A percentile compares a stretch with the other conserved stretches of the same genome.
These are phyloP conservation scores for Eulacestoma nigropectus DNA, from an alignment of 2,113 vertebrate genomes.

Conservation along the genomic window DNA sequence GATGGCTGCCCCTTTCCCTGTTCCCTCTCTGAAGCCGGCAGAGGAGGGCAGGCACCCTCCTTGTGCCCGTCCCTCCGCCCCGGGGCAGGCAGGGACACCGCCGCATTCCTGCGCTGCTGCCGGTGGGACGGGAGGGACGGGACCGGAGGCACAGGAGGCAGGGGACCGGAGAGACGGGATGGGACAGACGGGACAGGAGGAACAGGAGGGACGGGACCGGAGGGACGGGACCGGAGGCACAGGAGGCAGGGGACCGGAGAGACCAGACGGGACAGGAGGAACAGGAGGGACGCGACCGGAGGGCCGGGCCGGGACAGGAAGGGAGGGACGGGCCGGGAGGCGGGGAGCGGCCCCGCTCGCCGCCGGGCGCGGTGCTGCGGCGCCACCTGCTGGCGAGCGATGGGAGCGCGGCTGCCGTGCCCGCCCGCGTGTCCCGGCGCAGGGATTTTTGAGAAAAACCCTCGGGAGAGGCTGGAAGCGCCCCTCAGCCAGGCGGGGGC, in stretches of 20 bases:
- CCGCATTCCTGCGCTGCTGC: background rate
- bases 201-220: background rate
- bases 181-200: background rate
- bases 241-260: background rate
- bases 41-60: no score
- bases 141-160: no score
- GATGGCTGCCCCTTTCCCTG: background rate
- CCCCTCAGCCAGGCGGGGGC: no score
- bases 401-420: background rate
- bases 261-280: background rate
- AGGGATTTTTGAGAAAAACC: background rate
- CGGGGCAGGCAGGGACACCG: no score
- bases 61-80: rapidly evolving
- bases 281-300: no score
- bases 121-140: no score
- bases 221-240: no score
- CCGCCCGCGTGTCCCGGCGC: rapidly evolving
- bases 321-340: background rate
- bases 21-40: background rate
- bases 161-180: no score
- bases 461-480: background rate
- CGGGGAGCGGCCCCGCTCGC: no score
- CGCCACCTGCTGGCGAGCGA: background rate
- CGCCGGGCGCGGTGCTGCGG: background rate
- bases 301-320: background rate